Evolutionary conservation across 2,797 vertebrate genomes (phyloP), one percentile per base, ranked within the genome.

Genomic region (Pachyuromys duprasi): DNA sequence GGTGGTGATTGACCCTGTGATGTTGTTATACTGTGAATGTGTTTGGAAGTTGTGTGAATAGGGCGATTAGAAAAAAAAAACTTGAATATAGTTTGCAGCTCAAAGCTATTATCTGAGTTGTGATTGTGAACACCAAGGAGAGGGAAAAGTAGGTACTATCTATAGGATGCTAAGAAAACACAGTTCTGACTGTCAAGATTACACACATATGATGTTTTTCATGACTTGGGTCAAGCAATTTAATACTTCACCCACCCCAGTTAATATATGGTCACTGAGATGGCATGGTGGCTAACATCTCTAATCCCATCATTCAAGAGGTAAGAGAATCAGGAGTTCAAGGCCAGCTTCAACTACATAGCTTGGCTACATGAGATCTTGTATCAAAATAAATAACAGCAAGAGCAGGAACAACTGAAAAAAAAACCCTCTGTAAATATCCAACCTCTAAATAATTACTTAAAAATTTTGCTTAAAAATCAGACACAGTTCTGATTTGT

Each of bases 401-500:
- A 49, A 89, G 31, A n/a, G 31, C 39, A 63, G 63, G 31, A 88
- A 62, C 26, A 42, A 42, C 18, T 4, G 13, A 45, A 39, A 89
- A 39, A 39, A 57, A 75, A 39, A 57, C 45, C 69, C 67, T 87
- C 49, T 60, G 5, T 74, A 39, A 60, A 74, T 60, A 60, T 60
- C n/a, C 17, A 76, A 24, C 31, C 60, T 79, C 62, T 88, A 24
- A 36, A 45, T 62, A 89, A 57, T 76, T 49, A 22, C 86, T 62
- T 62, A 63, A 72, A 63, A 20, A 17, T 33, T 63, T 88, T 42
- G n/a, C 26, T 74, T n/a, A n/a, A n/a, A n/a, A n/a, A 74, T 88
- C 74, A 18, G 86, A 75, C 57, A n/a, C 36, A 89, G 62, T 70
- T 81, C 81, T 90, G 70, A 75, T 62, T 86, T 90, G 89, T 86